Evolutionary conservation across 2,797 vertebrate genomes (phyloP).

Genomic region (Merluccius polli): DNA sequence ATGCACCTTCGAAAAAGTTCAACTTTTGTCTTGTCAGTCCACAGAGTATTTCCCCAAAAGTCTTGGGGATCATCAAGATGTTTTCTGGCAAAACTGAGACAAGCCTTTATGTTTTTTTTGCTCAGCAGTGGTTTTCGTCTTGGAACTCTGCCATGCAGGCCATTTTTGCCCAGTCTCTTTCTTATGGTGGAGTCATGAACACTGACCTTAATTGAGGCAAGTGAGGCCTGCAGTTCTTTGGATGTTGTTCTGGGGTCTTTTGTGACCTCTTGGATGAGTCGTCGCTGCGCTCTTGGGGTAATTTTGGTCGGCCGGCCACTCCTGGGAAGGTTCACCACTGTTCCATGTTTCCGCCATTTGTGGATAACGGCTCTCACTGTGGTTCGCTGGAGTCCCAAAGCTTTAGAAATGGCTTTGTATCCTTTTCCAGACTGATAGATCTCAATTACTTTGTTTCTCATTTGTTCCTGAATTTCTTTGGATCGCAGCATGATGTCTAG

Average conservation of each 20-base stretch:
- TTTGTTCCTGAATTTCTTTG: not conserved
- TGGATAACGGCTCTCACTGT: slow-evolving; percentile 1
- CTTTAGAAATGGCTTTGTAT: too few species aligned
- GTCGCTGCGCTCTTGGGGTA: not conserved
- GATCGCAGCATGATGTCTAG: not conserved
- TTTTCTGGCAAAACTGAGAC: slow-evolving; percentile 6
- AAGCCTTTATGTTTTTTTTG: slow-evolving; percentile 6
- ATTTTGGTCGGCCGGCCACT: not conserved
- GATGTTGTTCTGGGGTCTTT: not conserved
- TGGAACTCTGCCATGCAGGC: not conserved
- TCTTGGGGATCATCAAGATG: too few species aligned
- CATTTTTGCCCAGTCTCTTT: too few species aligned
- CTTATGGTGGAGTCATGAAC: not conserved
- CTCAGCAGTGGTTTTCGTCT: slow-evolving; percentile 5
- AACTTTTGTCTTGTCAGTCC: too few species aligned
- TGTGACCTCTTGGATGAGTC: slow-evolving; percentile 2
- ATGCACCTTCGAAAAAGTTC: not conserved
- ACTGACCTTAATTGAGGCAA: not conserved
- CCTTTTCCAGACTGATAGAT: not conserved
- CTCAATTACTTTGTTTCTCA: not conserved
- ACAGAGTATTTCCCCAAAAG: too few species aligned
- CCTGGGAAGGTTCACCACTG: too few species aligned
- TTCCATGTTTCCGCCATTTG: not conserved
- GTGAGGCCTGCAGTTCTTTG: slow-evolving; percentile 6
- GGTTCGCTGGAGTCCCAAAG: too few species aligned